Evolutionary conservation across 2,888 invertebrate genomes (phyloP), one percentile per base, ranked within the genome.

Genomic region (Ceramica pisi): DNA sequence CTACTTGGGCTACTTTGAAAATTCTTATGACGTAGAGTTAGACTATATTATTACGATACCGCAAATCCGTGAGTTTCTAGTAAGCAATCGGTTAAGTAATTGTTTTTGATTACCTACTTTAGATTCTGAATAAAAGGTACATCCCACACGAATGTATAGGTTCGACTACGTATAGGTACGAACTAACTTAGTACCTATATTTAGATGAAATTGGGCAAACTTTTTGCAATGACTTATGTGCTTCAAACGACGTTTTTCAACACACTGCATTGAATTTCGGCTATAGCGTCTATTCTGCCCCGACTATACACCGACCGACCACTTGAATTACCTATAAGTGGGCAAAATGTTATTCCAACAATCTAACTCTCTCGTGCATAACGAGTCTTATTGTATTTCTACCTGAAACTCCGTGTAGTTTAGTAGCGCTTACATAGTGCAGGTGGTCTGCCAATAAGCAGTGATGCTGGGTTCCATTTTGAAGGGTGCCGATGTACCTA

Each of bases 1-100:
- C 48, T 31, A 31, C 53, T 66, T 75, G 46, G 56, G 56, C 56
- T 19, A 74, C 21, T 65, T 74, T 50, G n/a, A 44, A 35, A 65
- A 38, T 57, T 56, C 10, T 48, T 71, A 55, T 48, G 6, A 23
- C 19, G 14, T 55, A n/a, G n/a, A n/a, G n/a, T n/a, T n/a, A n/a
- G 56, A 50, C 10, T 26, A 19, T 38, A 1, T 19, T 8, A 12
- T 70, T 5, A 8, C n/a, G 26, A 19, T 41, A 12, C 2, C 31
- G 6, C 3, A 4, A 5, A 31, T 5, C 31, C n/a, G 48, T 21
- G 10, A 7, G 3, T 31, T 5, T 16, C 4, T 26, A 1, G 19
- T 67, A n/a, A 46, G 16, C 35, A 46, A 38, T 46, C 35, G 10
- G 38, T 50, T 66, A 0, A n/a, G n/a, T n/a, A n/a, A 21, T 16